Evolutionary conservation across 2,888 invertebrate genomes (phyloP), one percentile per base, ranked within the genome.

Genomic region (Iselma pallidipennis): DNA sequence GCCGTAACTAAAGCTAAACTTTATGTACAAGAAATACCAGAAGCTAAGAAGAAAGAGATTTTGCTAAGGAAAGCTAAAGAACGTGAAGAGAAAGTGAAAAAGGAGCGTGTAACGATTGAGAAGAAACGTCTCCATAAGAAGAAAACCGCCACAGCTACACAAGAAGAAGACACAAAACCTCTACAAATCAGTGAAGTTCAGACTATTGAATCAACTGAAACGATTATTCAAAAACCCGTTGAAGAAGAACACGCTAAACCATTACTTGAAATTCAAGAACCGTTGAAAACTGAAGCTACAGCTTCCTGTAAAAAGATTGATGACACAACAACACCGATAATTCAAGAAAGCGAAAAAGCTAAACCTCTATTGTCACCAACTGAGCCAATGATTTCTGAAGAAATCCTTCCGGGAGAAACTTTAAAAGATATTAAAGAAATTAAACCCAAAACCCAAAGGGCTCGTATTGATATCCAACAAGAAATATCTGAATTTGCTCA

Each of bases 1-100:
- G 90, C 90, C 26, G 85, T 88, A 53, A 91, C 93, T 1, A 91
- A 91, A 81, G 93, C 90, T 6, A 90, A 89, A 79, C 82, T 95
- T 49, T 88, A 89, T 75, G 89, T 94, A 48, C 84, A 87, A 66
- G 82, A 82, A 71, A 80, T 83, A 42, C 81, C 80, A 9, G 73
- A 84, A 79, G 83, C 82, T 42, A 79, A 82, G 69, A 83, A 81
- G 70, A 82, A 82, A 69, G 79, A 78, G 69, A 72, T 81, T 14
- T 68, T 77, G 23, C 50, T 81, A 4, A 79, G 80, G 62, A 79
- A 77, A 69, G 82, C 82, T 21, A 83, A 83, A 75, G 83, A 84
- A 75, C 76, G 82, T 50, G 82, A 82, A 71, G 84, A 86, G 74
- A 85, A 82, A 75, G 79, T 83, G 64, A 85, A 80, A 72, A 80